phyloP scores from a whole-genome alignment of 1,140 invertebrate species.

The Paralvinella palmiformis region DNA sequence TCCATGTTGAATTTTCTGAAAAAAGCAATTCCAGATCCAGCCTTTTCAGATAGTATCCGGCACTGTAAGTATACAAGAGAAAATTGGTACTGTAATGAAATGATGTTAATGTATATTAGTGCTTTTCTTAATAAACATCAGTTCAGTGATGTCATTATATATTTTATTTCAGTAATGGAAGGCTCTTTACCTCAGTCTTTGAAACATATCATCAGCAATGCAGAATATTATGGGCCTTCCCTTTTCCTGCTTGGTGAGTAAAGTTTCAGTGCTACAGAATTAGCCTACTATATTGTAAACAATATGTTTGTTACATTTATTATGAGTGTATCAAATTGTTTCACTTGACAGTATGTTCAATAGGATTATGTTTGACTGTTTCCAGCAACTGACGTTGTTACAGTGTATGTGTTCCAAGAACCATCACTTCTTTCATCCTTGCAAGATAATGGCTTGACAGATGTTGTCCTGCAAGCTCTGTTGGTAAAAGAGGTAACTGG shows the following conservation, averaged over 20 bases:
- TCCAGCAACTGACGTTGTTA: conserved; percentile 79
- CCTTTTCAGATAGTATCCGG: conserved; percentile 77
- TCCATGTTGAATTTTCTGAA: conserved; percentile 87
- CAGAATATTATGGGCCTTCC: conserved; percentile 86
- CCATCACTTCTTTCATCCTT: conserved; percentile 77
- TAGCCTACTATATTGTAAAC: too few species aligned
- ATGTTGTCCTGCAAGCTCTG: conserved; percentile 78
- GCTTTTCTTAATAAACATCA: background rate
- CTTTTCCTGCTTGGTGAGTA: conserved; percentile 67
- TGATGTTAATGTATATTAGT: background rate
- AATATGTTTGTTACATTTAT: too few species aligned
- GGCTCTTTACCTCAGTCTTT: conserved; percentile 74
- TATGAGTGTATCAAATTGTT: too few species aligned
- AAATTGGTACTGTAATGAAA: too few species aligned
- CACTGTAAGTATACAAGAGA: conserved; percentile 61
- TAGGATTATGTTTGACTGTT: too few species aligned
- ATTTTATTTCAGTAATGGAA: conserved; percentile 68
- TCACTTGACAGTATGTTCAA: too few species aligned
- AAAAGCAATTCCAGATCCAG: conserved; percentile 64
- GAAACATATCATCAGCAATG: conserved; percentile 86
- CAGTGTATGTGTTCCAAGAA: conserved; percentile 89
- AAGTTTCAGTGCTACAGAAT: too few species aligned
- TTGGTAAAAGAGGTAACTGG: conserved; percentile 72
- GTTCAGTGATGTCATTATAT: background rate
- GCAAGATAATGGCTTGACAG: conserved; percentile 77